Conservation (phyloP, 1,140 invertebrate species). For the Ostrea edulis region DNA sequence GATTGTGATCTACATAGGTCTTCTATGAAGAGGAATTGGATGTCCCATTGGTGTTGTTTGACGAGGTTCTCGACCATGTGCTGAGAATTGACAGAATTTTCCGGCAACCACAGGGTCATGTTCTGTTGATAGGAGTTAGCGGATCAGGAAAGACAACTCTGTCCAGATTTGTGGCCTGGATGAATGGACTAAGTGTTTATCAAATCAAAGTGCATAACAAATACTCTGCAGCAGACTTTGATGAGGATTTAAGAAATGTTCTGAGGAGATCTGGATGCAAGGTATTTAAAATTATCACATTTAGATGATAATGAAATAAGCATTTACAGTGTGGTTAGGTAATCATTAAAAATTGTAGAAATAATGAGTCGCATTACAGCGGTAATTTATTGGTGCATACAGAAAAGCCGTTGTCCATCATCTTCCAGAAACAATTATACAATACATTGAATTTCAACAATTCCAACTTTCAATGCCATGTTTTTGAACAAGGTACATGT, state of each 20-base stretch:
- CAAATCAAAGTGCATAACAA: slow-evolving; percentile 97
- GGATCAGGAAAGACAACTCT: slow-evolving; percentile 99
- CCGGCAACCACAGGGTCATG: slow-evolving; percentile 96
- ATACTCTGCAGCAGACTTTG: slow-evolving; percentile 98
- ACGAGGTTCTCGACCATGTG: slow-evolving; percentile 99
- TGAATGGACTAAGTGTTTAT: slow-evolving; percentile 99
- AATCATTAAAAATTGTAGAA: too few species aligned
- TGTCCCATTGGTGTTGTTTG: slow-evolving; percentile 98
- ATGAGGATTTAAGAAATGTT: slow-evolving; percentile 97
- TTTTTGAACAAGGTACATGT: too few species aligned
- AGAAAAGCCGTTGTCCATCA: too few species aligned
- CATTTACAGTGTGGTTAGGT: too few species aligned
- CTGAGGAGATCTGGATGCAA: slow-evolving; percentile 96
- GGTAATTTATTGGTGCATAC: too few species aligned
- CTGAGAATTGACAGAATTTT: slow-evolving; percentile 99
- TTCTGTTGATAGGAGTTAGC: slow-evolving; percentile 91
- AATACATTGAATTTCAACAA: too few species aligned
- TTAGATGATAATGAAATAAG: too few species aligned
- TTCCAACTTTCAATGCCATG: too few species aligned
- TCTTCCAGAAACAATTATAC: too few species aligned
- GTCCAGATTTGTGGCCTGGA: slow-evolving; percentile 99
- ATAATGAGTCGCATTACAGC: too few species aligned
- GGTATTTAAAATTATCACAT: slow-evolving; percentile 59
- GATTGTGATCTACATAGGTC: slow-evolving; percentile 82
- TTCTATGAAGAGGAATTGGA: slow-evolving; percentile 99